Evolutionary conservation across 2,888 invertebrate species (phyloP).

Genomic region (Charanyca ferruginea): DNA sequence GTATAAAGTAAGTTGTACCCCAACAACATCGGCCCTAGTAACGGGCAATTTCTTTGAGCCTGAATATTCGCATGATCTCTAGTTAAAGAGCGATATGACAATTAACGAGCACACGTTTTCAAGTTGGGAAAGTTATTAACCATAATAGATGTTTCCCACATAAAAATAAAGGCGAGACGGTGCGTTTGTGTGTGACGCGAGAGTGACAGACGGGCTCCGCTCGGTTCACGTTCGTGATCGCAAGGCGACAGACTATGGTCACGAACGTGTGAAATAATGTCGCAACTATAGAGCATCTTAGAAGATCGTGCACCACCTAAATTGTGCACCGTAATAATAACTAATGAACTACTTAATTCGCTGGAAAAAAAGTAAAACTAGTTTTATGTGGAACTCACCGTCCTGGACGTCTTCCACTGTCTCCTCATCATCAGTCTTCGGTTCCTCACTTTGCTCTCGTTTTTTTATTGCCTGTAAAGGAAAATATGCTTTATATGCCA

Average conservation of each 20-base stretch:
- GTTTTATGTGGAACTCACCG: conserved; percentile 77
- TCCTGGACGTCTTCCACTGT: conserved; percentile 82
- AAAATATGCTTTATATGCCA: conserved; percentile 56
- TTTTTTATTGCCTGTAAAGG: conserved; percentile 88
- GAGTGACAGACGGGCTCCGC: conserved; percentile 75
- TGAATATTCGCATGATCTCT: conserved; percentile 37
- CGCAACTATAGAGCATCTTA: conserved; percentile 78
- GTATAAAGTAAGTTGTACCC: conserved; percentile 8
- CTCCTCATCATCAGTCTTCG: conserved; percentile 87
- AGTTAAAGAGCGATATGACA: conserved; percentile 38
- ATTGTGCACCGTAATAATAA: conserved; percentile 44
- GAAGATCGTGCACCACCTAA: conserved; percentile 71
- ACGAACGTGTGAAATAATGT: conserved; percentile 86
- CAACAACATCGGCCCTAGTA: background rate
- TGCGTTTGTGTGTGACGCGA: conserved; percentile 76
- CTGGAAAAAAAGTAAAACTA: background rate
- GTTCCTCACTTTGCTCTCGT: conserved; percentile 84
- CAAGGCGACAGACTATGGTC: conserved; percentile 80
- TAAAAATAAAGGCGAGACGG: conserved; percentile 75
- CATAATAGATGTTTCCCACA: conserved; percentile 74
- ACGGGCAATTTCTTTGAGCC: background rate
- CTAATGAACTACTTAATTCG: conserved; percentile 29
- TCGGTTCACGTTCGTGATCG: conserved; percentile 79
- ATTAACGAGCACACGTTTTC: conserved; percentile 49
- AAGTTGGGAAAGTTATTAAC: conserved; percentile 75